Evolutionary conservation across 2,113 vertebrate genomes (phyloP).

Genomic region (Lamprologus speciosus): DNA sequence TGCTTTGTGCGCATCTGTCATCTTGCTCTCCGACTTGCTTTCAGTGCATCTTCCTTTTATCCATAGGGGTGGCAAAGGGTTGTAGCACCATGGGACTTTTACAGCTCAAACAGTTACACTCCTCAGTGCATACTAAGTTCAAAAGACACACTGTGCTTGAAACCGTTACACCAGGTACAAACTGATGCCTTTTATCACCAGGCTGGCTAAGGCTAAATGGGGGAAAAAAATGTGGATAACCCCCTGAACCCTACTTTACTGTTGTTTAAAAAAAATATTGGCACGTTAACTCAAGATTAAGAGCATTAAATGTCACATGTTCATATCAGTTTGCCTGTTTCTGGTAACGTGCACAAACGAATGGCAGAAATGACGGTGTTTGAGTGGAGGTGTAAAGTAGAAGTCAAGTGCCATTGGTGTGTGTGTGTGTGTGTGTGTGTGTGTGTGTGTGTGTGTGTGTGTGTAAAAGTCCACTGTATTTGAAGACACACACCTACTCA

Average conservation of each 20-base stretch:
- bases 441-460: conserved; percentile 26
- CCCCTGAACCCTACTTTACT: neutral
- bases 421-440: conserved; percentile 24
- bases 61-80: neutral
- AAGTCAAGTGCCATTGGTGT: conserved; percentile 24
- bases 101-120: neutral
- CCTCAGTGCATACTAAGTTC: conserved; percentile 5
- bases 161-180: conserved; percentile 3
- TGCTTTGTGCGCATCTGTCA: conserved; percentile 3
- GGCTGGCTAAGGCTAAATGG: neutral
- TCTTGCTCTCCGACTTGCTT: neutral
- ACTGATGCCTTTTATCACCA: conserved; percentile 8
- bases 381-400: neutral
- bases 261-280: neutral
- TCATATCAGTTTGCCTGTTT: conserved; percentile 30
- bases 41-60: neutral
- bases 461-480: conserved; percentile 62
- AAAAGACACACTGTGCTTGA: conserved; percentile 3
- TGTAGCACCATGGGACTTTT: conserved; percentile 7
- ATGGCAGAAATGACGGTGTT: neutral
- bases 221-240: neutral
- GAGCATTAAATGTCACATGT: conserved; percentile 52
- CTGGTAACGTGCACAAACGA: conserved; percentile 28
- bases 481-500: conserved; percentile 60
- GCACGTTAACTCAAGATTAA: neutral